A percentile compares a stretch with the other conserved stretches of the same genome.
Conservation (phyloP, 2,113 vertebrate species). For the Harpagus bidentatus region DNA sequence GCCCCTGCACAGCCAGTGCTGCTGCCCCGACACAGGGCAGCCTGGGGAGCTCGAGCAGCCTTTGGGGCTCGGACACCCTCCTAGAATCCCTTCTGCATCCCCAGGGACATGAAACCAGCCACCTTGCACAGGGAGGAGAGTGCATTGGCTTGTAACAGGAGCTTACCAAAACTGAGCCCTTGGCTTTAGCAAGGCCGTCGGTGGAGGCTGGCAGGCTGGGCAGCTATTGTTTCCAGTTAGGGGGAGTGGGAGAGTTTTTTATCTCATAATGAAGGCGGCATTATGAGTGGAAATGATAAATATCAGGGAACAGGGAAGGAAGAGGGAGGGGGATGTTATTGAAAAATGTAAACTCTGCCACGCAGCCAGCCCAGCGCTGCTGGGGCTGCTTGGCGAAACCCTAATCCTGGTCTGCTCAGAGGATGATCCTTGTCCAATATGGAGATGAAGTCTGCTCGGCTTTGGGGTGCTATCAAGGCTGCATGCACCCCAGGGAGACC, state of each 20-base stretch:
- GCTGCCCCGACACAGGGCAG: neutral
- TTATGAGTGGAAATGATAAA: neutral
- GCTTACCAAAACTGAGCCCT: neutral
- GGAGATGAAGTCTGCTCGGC: accelerated
- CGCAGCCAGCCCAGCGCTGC: neutral
- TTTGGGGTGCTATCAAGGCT: neutral
- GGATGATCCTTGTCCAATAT: accelerated
- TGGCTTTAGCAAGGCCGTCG: neutral
- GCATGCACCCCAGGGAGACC: accelerated
- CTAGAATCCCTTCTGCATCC: accelerated
- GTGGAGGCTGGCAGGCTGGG: neutral
- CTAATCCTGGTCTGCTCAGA: neutral
- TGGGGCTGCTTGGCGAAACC: neutral
- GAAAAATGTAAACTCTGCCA: neutral
- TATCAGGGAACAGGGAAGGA: neutral
- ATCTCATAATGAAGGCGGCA: neutral
- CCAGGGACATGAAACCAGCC: neutral
- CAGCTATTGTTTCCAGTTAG: neutral
- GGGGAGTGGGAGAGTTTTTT: neutral
- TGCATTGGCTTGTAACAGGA: neutral
- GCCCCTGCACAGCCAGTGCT: too few relatives aligned
- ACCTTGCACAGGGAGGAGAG: neutral
- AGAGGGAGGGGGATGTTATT: neutral
- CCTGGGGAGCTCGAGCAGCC: neutral
- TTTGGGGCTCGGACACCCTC: neutral